These are phyloP conservation scores for Piscicola geometra DNA, from an alignment of 2,888 invertebrate genomes.

Conservation along the genomic window DNA sequence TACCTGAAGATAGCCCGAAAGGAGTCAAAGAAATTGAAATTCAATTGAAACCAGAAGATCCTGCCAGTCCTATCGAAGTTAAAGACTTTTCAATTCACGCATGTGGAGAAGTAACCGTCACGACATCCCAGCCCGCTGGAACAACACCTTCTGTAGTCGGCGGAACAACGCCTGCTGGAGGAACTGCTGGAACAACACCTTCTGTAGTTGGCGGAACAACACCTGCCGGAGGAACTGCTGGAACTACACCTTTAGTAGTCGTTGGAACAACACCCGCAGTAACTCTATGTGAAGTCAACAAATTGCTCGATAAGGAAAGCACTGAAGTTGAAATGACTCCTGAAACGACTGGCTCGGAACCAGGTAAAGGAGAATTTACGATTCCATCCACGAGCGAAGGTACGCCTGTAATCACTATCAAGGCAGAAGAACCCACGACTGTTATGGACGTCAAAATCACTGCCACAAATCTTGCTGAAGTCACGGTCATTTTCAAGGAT, in stretches of 20 bases:
- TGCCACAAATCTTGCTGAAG: neutral
- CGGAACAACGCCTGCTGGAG: no score
- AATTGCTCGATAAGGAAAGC: conserved; percentile 6
- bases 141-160: no score
- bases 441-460: conserved; percentile 6
- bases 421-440: neutral
- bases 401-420: neutral
- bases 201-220: neutral
- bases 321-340: neutral
- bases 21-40: no score
- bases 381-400: neutral
- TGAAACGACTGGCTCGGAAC: neutral
- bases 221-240: neutral
- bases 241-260: neutral
- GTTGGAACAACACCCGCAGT: neutral
- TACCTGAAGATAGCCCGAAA: no score
- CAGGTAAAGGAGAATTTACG: neutral
- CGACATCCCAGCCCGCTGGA: no score
- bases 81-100: no score
- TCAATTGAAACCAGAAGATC: no score
- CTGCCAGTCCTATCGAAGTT: no score
- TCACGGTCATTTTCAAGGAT: neutral
- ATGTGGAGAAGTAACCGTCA: no score
- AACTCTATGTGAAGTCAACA: no score
- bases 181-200: neutral